Percentiles rank a stretch among this genome's conserved stretches.
Conservation (phyloP, 2,113 vertebrate genomes). For the Agelaius tricolor region DNA sequence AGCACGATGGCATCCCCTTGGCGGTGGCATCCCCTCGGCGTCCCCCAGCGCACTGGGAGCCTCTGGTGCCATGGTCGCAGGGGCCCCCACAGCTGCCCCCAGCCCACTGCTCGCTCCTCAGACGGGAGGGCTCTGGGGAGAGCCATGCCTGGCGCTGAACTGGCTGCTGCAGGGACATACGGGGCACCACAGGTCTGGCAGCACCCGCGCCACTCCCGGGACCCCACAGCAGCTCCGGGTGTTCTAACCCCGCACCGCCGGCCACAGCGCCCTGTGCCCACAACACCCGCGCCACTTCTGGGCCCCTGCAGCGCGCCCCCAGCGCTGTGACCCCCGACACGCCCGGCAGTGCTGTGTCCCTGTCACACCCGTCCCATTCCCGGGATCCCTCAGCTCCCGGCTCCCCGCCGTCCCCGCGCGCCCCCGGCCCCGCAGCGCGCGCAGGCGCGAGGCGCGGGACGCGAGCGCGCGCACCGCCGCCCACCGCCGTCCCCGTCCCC, state of each 20-base stretch:
- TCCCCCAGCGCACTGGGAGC: rapidly evolving
- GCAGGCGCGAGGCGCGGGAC: not conserved
- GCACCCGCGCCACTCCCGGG: rapidly evolving
- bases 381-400: rapidly evolving
- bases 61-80: rapidly evolving
- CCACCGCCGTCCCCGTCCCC: too few relatives aligned
- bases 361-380: too few relatives aligned
- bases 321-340: rapidly evolving
- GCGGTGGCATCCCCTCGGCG: rapidly evolving
- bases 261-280: rapidly evolving
- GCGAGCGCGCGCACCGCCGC: not conserved
- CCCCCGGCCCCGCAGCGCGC: not conserved
- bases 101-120: rapidly evolving
- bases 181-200: rapidly evolving
- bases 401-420: too few relatives aligned
- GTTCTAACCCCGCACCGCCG: not conserved
- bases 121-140: rapidly evolving
- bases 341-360: too few relatives aligned
- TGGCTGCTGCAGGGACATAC: rapidly evolving
- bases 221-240: rapidly evolving
- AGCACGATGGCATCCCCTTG: not conserved
- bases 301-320: not conserved
- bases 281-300: rapidly evolving
- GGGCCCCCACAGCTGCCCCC: not conserved
- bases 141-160: rapidly evolving